Percentiles rank a stretch among this genome's conserved stretches.
phyloP scores from a whole-genome alignment of 2,797 vertebrate genomes.

The Chelmon rostratus region DNA sequence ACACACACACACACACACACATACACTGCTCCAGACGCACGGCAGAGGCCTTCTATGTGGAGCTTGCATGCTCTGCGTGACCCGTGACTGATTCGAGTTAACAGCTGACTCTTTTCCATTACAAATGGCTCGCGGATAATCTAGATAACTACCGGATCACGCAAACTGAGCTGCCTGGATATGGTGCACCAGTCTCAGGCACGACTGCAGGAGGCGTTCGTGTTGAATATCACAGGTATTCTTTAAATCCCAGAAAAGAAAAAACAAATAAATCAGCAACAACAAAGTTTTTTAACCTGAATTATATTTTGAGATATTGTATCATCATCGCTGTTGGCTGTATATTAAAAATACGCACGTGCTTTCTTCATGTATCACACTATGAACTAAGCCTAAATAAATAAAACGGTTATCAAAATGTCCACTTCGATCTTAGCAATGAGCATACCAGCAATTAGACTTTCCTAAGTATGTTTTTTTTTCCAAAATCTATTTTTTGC shows the following conservation, averaged over 20 bases:
- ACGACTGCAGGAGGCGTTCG: neutral
- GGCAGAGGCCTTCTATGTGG: constrained; percentile 65
- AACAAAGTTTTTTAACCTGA: no score
- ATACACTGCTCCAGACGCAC: constrained; percentile 54
- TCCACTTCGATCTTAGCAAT: constrained; percentile 1
- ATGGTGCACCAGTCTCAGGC: constrained; percentile 34
- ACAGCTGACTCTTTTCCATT: constrained; percentile 85
- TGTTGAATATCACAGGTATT: neutral
- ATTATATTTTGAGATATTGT: neutral
- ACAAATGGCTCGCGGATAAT: constrained; percentile 84
- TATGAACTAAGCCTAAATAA: neutral
- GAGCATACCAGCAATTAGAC: constrained; percentile 35
- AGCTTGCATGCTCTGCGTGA: constrained; percentile 80
- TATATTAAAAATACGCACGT: neutral
- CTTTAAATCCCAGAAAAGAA: neutral
- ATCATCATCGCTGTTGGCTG: no score
- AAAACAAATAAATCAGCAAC: no score
- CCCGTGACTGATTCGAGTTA: constrained; percentile 85
- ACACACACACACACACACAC: constrained; percentile 22
- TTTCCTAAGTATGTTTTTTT: constrained; percentile 54
- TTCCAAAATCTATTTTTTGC: constrained; percentile 52
- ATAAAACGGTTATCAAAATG: constrained; percentile 43
- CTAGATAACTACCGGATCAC: constrained; percentile 83
- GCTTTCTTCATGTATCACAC: neutral
- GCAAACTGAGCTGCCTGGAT: constrained; percentile 73